Percentiles rank a stretch among this genome's conserved stretches.
phyloP scores from a whole-genome alignment of 2,113 vertebrate genomes.

The Gila orcuttii region DNA sequence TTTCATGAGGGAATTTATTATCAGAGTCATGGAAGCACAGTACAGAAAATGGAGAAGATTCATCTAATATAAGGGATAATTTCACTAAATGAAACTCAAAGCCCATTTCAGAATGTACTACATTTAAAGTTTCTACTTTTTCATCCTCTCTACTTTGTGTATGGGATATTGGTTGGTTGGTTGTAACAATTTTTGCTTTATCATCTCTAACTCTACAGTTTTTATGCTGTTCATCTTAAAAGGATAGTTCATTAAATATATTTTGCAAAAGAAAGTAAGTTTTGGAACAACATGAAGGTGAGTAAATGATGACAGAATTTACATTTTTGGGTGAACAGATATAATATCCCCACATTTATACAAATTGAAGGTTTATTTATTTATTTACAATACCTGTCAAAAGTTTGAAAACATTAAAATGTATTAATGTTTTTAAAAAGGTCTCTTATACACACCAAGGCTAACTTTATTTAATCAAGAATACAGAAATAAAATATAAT shows the following conservation, averaged over 20 bases:
- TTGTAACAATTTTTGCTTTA: neutral
- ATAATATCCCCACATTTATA: no score
- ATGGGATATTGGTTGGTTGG: neutral
- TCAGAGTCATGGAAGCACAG: constrained; percentile 47
- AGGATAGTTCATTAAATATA: neutral
- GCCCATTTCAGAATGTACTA: neutral
- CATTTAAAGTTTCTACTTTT: constrained; percentile 3
- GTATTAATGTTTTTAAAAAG: no score
- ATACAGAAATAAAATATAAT: no score
- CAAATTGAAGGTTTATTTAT: no score
- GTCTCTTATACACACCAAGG: no score
- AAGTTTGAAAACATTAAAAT: no score
- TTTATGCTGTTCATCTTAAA: neutral
- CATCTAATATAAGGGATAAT: constrained; percentile 23
- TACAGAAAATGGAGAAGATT: constrained; percentile 33
- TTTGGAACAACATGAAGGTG: neutral
- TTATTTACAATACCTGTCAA: no score
- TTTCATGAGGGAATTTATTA: constrained; percentile 53
- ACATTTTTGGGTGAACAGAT: no score
- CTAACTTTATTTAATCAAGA: no score
- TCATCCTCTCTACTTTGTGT: neutral
- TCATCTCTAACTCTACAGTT: neutral
- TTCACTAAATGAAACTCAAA: constrained; percentile 22
- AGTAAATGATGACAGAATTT: neutral
- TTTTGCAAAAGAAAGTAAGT: no score